Evolutionary conservation across 2,888 invertebrate species (phyloP), one percentile per base, ranked within the genome.

Genomic region (Macroteleia sp.): DNA sequence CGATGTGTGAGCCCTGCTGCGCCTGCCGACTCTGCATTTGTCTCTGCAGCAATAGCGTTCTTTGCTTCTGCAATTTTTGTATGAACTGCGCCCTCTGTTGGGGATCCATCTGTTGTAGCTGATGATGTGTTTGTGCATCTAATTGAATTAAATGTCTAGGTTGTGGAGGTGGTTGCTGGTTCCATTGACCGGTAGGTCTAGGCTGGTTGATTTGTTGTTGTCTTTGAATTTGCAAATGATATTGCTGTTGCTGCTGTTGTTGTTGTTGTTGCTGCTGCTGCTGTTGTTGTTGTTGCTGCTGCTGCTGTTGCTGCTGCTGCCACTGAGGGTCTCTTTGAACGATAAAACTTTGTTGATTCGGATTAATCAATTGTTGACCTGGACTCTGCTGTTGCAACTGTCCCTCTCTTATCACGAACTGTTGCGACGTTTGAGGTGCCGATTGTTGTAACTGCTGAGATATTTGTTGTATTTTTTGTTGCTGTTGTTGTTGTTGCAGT

Each of bases 51-150:
- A 93, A 85, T 81, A 94, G 85, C 25, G 93, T 93, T 46, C 94
- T 92, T 57, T 94, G 93, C 77, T 94, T 94, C 88, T 96, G 95
- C 77, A 96, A 92, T 88, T 95, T 96, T 9, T 96, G 95, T 3
- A 96, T 95, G 82, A 96, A 96, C 89, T 96, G 93, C 1, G 96
- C 95, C 36, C 96, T 93, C 85, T 96, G 96, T 77, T 95, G 94
- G 0, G 96, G 96, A 85, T 96, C 96, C 94, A 96, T 93, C 85
- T 96, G 96, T 87, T 96, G 96, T 44, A 96, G 92, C 83, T 96
- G 96, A 9, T 96, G 96, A 87, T 96, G 96, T 0, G 96, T 96
- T 83, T 96, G 96, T 0, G 96, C 96, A 83, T 97, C 96, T 82
- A 97, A 91, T 82, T 96, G 96, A 73, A 97, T 97, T 67, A 95